These are phyloP conservation scores for Spinus olivaceus DNA, from an alignment of 2,797 vertebrate species.

Conservation along the genomic window DNA sequence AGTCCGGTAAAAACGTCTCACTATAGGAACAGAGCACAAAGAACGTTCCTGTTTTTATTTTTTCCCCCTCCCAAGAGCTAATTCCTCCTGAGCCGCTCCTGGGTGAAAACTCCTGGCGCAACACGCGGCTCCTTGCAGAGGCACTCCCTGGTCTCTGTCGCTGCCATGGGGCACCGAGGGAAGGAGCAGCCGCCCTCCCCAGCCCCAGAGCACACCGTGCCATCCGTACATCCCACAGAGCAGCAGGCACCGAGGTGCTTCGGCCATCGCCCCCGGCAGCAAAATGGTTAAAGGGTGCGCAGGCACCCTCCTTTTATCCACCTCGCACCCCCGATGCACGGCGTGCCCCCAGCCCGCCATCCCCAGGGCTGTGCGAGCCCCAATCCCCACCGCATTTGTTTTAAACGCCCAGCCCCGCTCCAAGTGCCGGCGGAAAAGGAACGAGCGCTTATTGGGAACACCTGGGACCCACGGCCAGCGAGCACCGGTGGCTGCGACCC, in stretches of 20 bases:
- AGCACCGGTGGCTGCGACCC: rapidly evolving
- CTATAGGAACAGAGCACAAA: neutral
- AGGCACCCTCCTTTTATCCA: neutral
- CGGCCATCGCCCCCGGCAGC: neutral
- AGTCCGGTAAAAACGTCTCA: neutral
- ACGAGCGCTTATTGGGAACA: neutral
- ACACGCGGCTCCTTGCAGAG: neutral
- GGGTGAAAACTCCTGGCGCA: rapidly evolving
- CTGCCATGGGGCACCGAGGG: neutral
- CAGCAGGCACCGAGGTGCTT: rapidly evolving
- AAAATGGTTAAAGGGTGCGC: rapidly evolving
- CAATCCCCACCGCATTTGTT: neutral
- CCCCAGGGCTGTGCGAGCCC: neutral
- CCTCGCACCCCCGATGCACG: rapidly evolving
- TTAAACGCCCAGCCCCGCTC: neutral
- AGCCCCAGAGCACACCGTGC: neutral
- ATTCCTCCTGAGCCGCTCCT: neutral
- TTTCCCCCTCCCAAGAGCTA: rapidly evolving
- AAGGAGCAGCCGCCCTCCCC: neutral
- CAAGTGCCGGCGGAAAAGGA: neutral
- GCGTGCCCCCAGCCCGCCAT: neutral
- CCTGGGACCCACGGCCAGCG: neutral
- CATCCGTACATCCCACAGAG: rapidly evolving
- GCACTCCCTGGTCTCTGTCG: rapidly evolving
- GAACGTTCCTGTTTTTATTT: too few relatives aligned